phyloP scores from a whole-genome alignment of 2,113 vertebrate species.

The Cervus canadensis region DNA sequence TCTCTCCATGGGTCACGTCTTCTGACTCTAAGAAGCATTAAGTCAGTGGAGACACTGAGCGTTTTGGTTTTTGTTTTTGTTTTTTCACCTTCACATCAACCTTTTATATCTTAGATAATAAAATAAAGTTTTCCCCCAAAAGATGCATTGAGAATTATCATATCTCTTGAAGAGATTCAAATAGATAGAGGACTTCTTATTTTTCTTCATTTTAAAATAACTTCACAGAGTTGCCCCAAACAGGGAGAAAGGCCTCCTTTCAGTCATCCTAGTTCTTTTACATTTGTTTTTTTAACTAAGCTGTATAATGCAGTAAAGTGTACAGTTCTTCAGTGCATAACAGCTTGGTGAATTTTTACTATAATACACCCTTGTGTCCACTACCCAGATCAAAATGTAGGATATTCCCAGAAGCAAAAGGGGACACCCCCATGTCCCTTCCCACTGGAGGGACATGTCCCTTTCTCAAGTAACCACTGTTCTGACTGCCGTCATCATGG shows the following conservation, averaged over 20 bases:
- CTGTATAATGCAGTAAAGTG: neutral
- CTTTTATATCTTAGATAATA: neutral
- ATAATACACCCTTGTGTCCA: too few relatives aligned
- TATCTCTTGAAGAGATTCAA: neutral
- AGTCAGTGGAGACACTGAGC: neutral
- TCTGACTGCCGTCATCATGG: neutral
- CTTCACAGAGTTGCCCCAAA: neutral
- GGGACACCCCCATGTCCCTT: neutral
- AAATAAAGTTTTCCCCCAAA: neutral
- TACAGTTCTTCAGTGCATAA: neutral
- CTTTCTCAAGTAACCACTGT: neutral
- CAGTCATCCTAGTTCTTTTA: neutral
- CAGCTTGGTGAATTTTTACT: neutral
- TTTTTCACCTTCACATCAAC: neutral
- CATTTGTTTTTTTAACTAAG: neutral
- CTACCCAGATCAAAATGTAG: neutral
- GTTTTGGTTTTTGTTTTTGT: neutral
- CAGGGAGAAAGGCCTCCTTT: neutral
- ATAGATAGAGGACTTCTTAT: neutral
- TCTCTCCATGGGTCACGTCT: neutral
- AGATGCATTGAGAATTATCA: neutral
- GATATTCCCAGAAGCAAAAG: neutral
- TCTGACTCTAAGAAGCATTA: neutral
- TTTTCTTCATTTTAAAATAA: neutral
- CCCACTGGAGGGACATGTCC: accelerated